Evolutionary conservation across 2,888 invertebrate genomes (phyloP).

Genomic region (Nipponacmea schrenckii): DNA sequence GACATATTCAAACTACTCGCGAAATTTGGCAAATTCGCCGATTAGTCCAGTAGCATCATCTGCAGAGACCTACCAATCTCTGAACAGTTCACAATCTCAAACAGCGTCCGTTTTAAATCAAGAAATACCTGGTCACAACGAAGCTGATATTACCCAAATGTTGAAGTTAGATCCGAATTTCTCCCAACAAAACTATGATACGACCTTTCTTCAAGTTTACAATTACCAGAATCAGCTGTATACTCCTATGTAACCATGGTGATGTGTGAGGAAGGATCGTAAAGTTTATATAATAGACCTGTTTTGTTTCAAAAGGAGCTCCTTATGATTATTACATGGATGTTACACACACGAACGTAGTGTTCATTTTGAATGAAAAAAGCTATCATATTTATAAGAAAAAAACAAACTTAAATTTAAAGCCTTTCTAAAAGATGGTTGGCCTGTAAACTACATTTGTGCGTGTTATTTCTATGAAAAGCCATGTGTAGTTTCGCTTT

Average conservation of each 20-base stretch:
- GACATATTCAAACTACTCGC: neutral
- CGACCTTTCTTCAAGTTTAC: slow-evolving; percentile 19
- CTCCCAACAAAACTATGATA: slow-evolving; percentile 15
- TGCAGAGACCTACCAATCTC: neutral
- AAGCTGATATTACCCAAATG: neutral
- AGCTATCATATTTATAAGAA: too few species aligned
- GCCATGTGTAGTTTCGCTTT: too few species aligned
- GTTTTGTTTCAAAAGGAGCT: too few species aligned
- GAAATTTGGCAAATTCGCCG: neutral
- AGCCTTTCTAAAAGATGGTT: too few species aligned
- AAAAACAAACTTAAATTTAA: too few species aligned
- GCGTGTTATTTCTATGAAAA: too few species aligned
- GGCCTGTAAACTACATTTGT: too few species aligned
- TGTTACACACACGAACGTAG: too few species aligned
- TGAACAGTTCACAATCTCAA: neutral
- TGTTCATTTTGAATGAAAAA: too few species aligned
- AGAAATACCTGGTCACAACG: neutral
- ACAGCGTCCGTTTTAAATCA: neutral
- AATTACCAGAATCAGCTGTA: slow-evolving; percentile 19
- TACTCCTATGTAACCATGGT: slow-evolving; percentile 1
- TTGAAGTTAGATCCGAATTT: neutral
- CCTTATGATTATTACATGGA: too few species aligned
- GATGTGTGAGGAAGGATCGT: too few species aligned
- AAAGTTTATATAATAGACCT: too few species aligned
- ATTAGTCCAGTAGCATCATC: neutral